Evolutionary conservation across 2,113 vertebrate species (phyloP).

Genomic region (Chaenocephalus aceratus): DNA sequence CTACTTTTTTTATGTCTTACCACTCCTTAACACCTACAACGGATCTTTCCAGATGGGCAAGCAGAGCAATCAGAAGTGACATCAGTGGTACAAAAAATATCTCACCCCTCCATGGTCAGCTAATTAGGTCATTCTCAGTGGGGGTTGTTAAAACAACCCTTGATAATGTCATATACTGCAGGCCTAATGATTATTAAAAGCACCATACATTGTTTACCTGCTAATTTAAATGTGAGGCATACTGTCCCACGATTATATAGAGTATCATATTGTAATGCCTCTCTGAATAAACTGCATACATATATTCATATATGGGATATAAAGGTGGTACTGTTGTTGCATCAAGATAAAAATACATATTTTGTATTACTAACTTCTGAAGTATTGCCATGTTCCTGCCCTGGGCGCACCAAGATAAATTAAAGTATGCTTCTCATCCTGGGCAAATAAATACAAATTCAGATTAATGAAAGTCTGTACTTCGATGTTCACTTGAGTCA

Average conservation of each 20-base stretch:
- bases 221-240: neutral
- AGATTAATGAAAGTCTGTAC: constrained; percentile 18
- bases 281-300: constrained; percentile 5
- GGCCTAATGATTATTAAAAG: constrained; percentile 11
- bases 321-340: neutral
- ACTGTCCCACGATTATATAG: neutral
- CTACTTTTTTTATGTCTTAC: neutral
- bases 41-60: constrained; percentile 5
- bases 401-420: neutral
- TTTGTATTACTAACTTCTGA: neutral
- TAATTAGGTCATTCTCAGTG: constrained; percentile 72
- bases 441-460: constrained; percentile 3
- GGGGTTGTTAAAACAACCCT: constrained; percentile 54
- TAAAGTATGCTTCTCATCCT: neutral
- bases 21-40: neutral
- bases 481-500: constrained; percentile 8
- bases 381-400: neutral
- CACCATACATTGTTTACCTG: neutral
- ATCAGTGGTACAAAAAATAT: constrained; percentile 32
- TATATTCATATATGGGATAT: neutral
- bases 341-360: neutral
- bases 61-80: constrained; percentile 31
- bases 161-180: constrained; percentile 27
- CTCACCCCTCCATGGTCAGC: constrained; percentile 35
- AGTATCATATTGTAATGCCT: neutral